Base-by-base conservation (phyloP, 2,888 invertebrate species). In the Malachius bipustulatus region DNA sequence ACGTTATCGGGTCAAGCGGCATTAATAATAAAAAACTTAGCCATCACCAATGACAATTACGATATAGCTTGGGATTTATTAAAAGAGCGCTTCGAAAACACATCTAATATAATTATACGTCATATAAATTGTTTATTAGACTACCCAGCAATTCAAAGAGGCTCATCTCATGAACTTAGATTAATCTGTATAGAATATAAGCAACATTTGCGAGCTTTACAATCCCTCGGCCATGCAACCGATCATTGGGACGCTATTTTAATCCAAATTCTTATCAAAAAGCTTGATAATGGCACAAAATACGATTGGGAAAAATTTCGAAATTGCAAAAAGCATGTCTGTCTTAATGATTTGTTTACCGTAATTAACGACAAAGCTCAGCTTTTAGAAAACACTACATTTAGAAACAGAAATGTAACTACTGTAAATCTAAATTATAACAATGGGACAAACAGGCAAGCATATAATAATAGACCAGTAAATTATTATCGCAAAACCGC, bases 91-190 rank as follows among this genome's bases (percentile, higher is more conserved):
- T 32, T 9, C 10, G 14, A 32, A 4, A 26, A 32, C n/a, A 32
- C 1, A 26, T 19, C 8, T 9, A 4, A 19, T 1, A 29, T 32
- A 3, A 27, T 27, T 8, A 3, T 9, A 32, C 11, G 2, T 2
- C 32, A 32, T 9, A 8, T 32, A 9, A 32, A 29, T 11, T 8
- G 9, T 2, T 13, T 32, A 2, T 32, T 32, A 10, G 24, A 32
- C n/a, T 2, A 19, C 2, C 2, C 28, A 32, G 2, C 4, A 8
- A n/a, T 32, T 2, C 6, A 4, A 8, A 26, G 24, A 2, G 24
- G 24, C 4, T 32, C 24, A 2, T 13, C 3, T n/a, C 2, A 12
- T 2, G 1, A 4, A 2, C 6, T 26, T 3, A 3, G 30, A 4
- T 4, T 3, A 28, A 8, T 32, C 1, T 3, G 16, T 10, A 11